Evolutionary conservation across 2,888 invertebrate species (phyloP), one percentile per base, ranked within the genome.

Genomic region (Clunio marinus): DNA sequence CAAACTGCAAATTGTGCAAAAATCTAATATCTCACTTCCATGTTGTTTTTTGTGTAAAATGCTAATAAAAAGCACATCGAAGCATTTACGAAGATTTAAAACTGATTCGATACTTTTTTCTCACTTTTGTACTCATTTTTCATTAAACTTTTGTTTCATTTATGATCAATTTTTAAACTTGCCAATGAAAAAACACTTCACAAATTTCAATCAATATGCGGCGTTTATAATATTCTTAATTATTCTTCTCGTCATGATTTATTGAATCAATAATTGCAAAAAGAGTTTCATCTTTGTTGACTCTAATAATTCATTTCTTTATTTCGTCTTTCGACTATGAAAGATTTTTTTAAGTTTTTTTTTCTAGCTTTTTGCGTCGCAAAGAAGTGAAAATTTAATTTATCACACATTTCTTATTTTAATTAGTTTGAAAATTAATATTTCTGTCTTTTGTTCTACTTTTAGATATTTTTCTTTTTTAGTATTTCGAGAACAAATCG

Each of bases 41-140:
- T 41, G 41, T 41, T n/a, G n/a, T n/a, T n/a, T 41, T 41, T 15
- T 15, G 41, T 41, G 41, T 41, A 62, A 62, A 62, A 62, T 62
- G 62, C 62, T 62, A 62, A 37, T 20, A 27, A 24, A 62, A 35
- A 62, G 62, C 62, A 62, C 57, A 57, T 57, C 25, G 57, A 57
- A 15, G 27, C n/a, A n/a, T n/a, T n/a, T n/a, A n/a, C n/a, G n/a
- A n/a, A n/a, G n/a, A n/a, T n/a, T n/a, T n/a, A n/a, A n/a, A n/a
- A n/a, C n/a, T n/a, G n/a, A n/a, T n/a, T n/a, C n/a, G n/a, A n/a
- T n/a, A n/a, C n/a, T n/a, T n/a, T 41, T 15, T n/a, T 41, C 2
- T 5, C 2, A 41, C 7, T n/a, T 41, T 41, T 41, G 41, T 41
- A 41, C 41, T 41, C 10, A 41, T 10, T 41, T 41, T 41, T 41